phyloP scores from a whole-genome alignment of 2,888 invertebrate species.

The Sclerodermus sp. region DNA sequence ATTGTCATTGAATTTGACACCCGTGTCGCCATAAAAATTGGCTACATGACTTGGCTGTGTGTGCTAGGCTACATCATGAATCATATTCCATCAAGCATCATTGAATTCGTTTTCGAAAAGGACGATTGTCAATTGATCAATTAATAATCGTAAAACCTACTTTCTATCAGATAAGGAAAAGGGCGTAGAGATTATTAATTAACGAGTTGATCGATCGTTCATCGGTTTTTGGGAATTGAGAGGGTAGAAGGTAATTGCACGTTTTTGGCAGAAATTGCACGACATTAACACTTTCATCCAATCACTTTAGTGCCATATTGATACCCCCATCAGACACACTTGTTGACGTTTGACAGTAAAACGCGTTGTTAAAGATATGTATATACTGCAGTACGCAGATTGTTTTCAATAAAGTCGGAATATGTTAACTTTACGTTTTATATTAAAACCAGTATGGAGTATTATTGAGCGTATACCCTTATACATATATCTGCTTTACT shows the following conservation, averaged over 20 bases:
- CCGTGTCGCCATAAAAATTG: conserved; percentile 26
- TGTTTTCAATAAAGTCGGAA: conserved; percentile 32
- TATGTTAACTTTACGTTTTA: conserved; percentile 31
- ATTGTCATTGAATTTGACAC: conserved; percentile 33
- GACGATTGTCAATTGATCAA: conserved; percentile 13
- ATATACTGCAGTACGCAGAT: conserved; percentile 32
- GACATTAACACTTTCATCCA: conserved; percentile 28
- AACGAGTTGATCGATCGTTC: background rate
- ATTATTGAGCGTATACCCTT: conserved; percentile 19
- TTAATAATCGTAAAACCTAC: conserved; percentile 2
- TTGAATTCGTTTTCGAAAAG: background rate
- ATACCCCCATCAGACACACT: conserved; percentile 33
- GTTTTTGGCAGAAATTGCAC: conserved; percentile 15
- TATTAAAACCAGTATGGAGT: conserved; percentile 25
- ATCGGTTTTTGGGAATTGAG: too few relatives aligned
- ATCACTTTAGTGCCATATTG: conserved; percentile 47
- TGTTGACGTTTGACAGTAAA: conserved; percentile 38
- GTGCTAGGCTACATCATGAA: conserved; percentile 52
- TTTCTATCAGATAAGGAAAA: too few relatives aligned
- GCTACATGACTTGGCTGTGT: conserved; percentile 53
- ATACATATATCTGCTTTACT: conserved; percentile 10
- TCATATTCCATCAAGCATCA: conserved; percentile 42
- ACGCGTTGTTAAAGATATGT: conserved; percentile 39
- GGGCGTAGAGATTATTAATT: too few relatives aligned
- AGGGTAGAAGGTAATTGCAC: too few relatives aligned